A percentile compares a stretch with the other conserved stretches of the same genome.
phyloP scores from a whole-genome alignment of 2,888 invertebrate species.

The Drosophila neonasuta region DNA sequence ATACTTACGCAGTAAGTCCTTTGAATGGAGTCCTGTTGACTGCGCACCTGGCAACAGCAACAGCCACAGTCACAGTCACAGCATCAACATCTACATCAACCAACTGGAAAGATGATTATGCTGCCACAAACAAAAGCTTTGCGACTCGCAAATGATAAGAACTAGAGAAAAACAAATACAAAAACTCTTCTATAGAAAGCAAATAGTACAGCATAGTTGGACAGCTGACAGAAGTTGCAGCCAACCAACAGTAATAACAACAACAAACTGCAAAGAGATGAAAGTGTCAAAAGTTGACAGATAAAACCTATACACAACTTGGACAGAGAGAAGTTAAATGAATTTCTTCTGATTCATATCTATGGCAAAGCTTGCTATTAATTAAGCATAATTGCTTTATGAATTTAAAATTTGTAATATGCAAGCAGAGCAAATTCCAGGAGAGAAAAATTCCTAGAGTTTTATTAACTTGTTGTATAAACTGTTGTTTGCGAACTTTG shows the following conservation, averaged over 20 bases:
- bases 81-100: conserved; percentile 9
- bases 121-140: conserved; percentile 34
- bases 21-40: conserved; percentile 15
- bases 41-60: conserved; percentile 45
- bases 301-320: conserved; percentile 2
- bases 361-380: neutral
- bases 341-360: neutral
- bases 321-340: conserved; percentile 1
- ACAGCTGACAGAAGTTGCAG: conserved; percentile 29
- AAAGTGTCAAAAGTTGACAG: conserved; percentile 21
- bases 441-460: neutral
- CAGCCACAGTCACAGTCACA: conserved; percentile 12
- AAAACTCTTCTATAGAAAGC: conserved; percentile 7
- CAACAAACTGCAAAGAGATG: conserved; percentile 8
- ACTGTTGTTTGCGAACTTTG: neutral
- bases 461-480: neutral
- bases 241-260: neutral
- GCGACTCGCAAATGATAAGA: conserved; percentile 14
- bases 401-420: conserved; percentile 16
- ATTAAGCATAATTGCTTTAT: neutral
- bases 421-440: conserved; percentile 1
- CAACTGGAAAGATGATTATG: conserved; percentile 44
- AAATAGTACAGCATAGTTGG: conserved; percentile 21
- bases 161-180: conserved; percentile 4
- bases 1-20: conserved; percentile 49